These are phyloP conservation scores for Molossus molossus DNA, from an alignment of 2,797 vertebrate genomes.

Conservation along the genomic window DNA sequence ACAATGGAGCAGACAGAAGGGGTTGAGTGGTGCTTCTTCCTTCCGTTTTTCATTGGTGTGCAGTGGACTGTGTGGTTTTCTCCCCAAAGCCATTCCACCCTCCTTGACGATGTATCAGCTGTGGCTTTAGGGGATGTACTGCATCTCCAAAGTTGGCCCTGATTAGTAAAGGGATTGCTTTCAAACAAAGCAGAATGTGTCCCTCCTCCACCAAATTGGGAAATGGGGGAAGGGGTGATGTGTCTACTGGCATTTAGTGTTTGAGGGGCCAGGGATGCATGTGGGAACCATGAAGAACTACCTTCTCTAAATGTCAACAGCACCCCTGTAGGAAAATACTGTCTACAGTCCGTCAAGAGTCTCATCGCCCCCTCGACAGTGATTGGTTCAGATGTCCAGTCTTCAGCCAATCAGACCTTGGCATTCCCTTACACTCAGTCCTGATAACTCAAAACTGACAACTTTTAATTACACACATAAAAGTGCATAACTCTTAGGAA, in stretches of 20 bases:
- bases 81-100: neutral
- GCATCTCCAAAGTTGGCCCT: neutral
- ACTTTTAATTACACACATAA: neutral
- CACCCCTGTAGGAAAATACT: neutral
- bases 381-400: neutral
- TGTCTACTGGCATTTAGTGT: neutral
- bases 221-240: neutral
- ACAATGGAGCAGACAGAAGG: neutral
- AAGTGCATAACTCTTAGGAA: neutral
- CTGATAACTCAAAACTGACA: neutral
- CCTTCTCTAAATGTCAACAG: neutral
- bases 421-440: neutral
- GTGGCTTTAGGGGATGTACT: neutral
- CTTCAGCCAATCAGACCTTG: neutral
- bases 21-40: neutral
- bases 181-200: neutral
- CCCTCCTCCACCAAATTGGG: neutral
- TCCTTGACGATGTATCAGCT: neutral
- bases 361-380: neutral
- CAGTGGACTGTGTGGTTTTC: neutral
- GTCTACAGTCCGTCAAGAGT: neutral
- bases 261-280: neutral
- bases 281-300: neutral
- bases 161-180: slow-evolving; percentile 6
- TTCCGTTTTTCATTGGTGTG: neutral